Base-by-base conservation (phyloP, 2,888 invertebrate genomes). In the Eremobia ochroleuca region DNA sequence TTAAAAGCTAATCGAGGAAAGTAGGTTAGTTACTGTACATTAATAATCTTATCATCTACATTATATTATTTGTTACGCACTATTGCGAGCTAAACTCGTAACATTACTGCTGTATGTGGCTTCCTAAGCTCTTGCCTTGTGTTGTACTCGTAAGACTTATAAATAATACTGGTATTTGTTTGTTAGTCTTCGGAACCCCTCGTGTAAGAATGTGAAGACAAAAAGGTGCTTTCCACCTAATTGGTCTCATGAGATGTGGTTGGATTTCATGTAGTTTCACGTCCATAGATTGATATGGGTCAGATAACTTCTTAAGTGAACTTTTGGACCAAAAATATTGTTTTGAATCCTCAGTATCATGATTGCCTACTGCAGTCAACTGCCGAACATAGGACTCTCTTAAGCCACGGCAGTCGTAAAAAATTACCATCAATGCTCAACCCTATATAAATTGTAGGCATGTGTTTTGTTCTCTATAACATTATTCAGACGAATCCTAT, bases 81-180 rank as follows among this genome's bases (percentile, higher is more conserved):
- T 79, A 77, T 85, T 83, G 82, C 69, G 37, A 86, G 65, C 73
- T 83, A 75, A 76, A 84, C 77, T 76, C 64, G 76, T 67, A 85
- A 86, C 79, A 83, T 76, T 77, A 72, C 62, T 85, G 67, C 65
- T 52, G 62, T 84, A 52, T 87, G 83, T 79, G 88, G 87, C 88
- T 87, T 87, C 88, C 73, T 88, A 79, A 79, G 75, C 82, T 67
- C 15, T 52, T 79, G 67, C 76, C 79, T 85, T 76, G 84, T 87
- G 65, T 75, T 83, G 8, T 73, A 40, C 72, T 80, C 73, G 15
- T 69, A 77, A 67, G 77, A 80, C 76, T 76, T 86, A 79, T 77
- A 79, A 82, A 88, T 84, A 80, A 78, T 73, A 73, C 52, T 43
- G 62, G 72, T 74, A 73, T 83, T 82, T 76, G 52, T 78, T 73